Base-by-base conservation (phyloP, 2,797 vertebrate species). In the Rhodeus uyekii region DNA sequence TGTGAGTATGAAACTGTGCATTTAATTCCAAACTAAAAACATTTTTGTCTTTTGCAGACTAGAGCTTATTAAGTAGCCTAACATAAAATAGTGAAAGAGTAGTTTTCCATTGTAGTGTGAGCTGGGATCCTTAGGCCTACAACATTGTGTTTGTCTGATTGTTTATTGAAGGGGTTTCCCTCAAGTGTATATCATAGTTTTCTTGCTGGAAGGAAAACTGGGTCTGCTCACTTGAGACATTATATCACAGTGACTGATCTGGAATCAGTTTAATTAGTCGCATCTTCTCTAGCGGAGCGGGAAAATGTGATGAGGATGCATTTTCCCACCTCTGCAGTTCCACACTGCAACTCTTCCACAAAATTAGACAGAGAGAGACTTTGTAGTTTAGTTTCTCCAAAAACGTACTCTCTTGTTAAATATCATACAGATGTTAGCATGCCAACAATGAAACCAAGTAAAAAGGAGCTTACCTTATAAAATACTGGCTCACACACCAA, bases 181-280 rank as follows among this genome's bases (percentile, higher is more conserved):
- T 32, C 36, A 19, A 61, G 32, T 80, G 36, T 71, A 60, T n/a
- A 58, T n/a, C n/a, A 50, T 38, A 69, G 36, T 87, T 67, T 63
- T 73, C 18, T 72, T 42, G 14, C 22, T 64, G 55, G 38, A 29
- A 76, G 42, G 65, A 65, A 85, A 90, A 87, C 53, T 87, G 80
- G 85, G 85, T 80, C 87, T 88, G 53, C 69, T 55, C 86, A 81
- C 75, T 32, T 73, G 86, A 87, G 87, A 87, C 71, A 24, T 44
- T 79, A 74, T 87, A 86, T 87, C 77, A 83, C 36, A 29, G 81
- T 78, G 84, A 87, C 81, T 87, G 83, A 89, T 88, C 79, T 85
- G 80, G 77, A 88, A 80, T 86, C 77, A 83, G 69, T 82, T 63
- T 90, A 89, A 85, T 89, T 88, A 85, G 84, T 85, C 76, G 53